Evolutionary conservation across 2,797 vertebrate genomes (phyloP).

Genomic region (Denticeps clupeoides): DNA sequence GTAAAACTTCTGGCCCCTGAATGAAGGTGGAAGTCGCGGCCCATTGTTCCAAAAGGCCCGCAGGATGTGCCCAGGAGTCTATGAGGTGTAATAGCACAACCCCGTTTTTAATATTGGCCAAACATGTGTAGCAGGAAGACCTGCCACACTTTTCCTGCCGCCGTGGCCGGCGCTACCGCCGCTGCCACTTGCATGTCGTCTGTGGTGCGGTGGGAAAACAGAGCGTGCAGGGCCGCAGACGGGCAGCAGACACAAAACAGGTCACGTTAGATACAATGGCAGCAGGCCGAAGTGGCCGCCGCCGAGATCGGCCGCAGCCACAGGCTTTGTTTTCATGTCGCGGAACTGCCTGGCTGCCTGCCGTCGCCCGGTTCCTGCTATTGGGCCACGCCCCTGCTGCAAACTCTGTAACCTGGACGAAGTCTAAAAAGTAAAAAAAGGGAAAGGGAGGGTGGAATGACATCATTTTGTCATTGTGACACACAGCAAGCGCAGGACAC

Average conservation of each 20-base stretch:
- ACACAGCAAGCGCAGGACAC: too few species aligned
- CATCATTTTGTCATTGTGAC: too few species aligned
- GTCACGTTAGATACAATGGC: too few species aligned
- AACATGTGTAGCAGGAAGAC: conserved; percentile 16
- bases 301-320: conserved; percentile 17
- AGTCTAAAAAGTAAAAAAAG: background rate
- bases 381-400: background rate
- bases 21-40: conserved; percentile 26
- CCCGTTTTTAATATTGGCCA: conserved; percentile 9
- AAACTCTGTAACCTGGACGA: conserved; percentile 1
- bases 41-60: conserved; percentile 20
- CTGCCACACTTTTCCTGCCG: background rate
- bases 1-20: conserved; percentile 11
- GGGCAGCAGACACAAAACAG: too few species aligned
- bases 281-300: too few species aligned
- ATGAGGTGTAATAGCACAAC: conserved; percentile 19
- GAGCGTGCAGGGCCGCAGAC: too few species aligned
- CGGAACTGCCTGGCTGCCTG: conserved; percentile 5
- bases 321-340: conserved; percentile 12
- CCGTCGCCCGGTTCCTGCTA: background rate
- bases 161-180: too few species aligned
- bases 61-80: conserved; percentile 18
- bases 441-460: background rate
- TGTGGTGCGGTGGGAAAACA: background rate
- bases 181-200: background rate